phyloP scores from a whole-genome alignment of 2,797 vertebrate genomes.

The Lates japonicus region DNA sequence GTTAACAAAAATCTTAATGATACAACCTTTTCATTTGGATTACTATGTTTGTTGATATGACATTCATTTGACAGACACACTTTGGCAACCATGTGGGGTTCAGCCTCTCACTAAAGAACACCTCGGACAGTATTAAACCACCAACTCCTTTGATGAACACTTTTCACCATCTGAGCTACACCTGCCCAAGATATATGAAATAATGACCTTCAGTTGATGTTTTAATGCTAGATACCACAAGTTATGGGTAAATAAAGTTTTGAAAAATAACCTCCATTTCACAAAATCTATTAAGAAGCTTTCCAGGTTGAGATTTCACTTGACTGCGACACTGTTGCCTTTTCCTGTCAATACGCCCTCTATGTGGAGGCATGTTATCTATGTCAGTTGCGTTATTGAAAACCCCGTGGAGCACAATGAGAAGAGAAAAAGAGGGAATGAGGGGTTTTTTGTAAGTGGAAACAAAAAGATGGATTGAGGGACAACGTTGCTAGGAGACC shows the following conservation, averaged over 20 bases:
- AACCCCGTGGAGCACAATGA: not conserved
- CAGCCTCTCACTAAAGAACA: not conserved
- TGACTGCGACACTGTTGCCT: not conserved
- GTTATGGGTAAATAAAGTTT: not conserved
- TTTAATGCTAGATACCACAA: not conserved
- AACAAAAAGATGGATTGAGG: conserved; percentile 35
- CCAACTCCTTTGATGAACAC: too few species aligned
- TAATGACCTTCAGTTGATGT: not conserved
- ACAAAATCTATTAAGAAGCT: not conserved
- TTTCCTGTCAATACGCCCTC: not conserved
- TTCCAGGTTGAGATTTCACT: not conserved
- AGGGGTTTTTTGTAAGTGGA: conserved; percentile 6
- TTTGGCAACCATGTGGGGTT: not conserved
- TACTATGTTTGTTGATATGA: not conserved
- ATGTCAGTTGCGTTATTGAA: not conserved
- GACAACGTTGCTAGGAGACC: conserved; percentile 81
- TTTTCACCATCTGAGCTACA: not conserved
- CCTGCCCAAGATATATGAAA: not conserved
- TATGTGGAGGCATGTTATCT: not conserved
- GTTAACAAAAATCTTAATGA: not conserved
- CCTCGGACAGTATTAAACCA: too few species aligned
- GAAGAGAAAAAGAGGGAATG: not conserved
- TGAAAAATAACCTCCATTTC: not conserved
- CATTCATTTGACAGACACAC: not conserved
- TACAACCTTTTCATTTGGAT: too few species aligned